Percentiles rank a stretch among this genome's conserved stretches.
Conservation (phyloP, 2,888 invertebrate genomes). For the Mamestra brassicae region DNA sequence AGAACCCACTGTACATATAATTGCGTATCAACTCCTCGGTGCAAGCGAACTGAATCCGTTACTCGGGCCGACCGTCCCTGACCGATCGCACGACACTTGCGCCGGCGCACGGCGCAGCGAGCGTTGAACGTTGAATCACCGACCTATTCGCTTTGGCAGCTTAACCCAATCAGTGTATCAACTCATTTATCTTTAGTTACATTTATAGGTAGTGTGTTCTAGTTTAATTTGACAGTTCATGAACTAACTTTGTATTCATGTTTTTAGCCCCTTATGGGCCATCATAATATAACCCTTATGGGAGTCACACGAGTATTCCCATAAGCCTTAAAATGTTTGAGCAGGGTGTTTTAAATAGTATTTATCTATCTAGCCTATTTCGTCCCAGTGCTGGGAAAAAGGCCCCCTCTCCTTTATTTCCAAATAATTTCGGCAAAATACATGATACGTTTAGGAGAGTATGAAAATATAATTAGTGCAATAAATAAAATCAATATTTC, state of each 20-base stretch:
- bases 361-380: too few relatives aligned
- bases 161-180: constrained; percentile 21
- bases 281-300: too few relatives aligned
- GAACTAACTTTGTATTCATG: background rate
- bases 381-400: too few relatives aligned
- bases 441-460: too few relatives aligned
- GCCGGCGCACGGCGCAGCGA: background rate
- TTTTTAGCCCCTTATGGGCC: too few relatives aligned
- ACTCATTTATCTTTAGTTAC: constrained; percentile 1
- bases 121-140: constrained; percentile 32
- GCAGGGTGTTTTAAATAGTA: too few relatives aligned
- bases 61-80: constrained; percentile 29
- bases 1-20: background rate
- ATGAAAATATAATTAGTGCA: too few relatives aligned
- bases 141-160: constrained; percentile 18
- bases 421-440: too few relatives aligned
- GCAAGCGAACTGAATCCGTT: constrained; percentile 25
- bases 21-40: constrained; percentile 3
- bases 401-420: too few relatives aligned
- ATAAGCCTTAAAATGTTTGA: too few relatives aligned
- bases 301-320: too few relatives aligned
- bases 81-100: constrained; percentile 39
- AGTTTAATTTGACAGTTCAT: background rate
- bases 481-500: too few relatives aligned
- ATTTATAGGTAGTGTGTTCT: background rate